Evolutionary conservation across 1,140 invertebrate genomes (phyloP).

Genomic region (Drosophila nikananu): DNA sequence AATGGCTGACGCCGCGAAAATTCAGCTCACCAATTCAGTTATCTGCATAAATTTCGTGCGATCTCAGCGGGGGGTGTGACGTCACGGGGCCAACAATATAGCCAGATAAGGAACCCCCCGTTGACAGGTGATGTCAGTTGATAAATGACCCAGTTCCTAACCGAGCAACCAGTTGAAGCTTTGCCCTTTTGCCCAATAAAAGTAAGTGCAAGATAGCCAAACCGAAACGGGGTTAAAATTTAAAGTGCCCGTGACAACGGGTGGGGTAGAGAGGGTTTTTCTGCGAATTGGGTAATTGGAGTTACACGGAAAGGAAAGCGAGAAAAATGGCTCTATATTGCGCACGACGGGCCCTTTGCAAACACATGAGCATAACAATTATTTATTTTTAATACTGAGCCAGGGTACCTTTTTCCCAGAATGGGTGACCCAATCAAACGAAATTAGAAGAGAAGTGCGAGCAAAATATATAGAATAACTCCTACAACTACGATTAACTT

Average conservation of each 20-base stretch:
- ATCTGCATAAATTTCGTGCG: slow-evolving; percentile 35
- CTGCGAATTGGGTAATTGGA: slow-evolving; percentile 13
- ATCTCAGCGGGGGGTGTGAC: slow-evolving; percentile 25
- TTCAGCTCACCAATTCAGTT: slow-evolving; percentile 29
- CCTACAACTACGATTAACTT: no score
- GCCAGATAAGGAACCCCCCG: slow-evolving; percentile 25
- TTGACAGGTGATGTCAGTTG: slow-evolving; percentile 56
- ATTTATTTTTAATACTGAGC: neutral
- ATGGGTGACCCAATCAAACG: neutral
- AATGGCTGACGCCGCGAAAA: slow-evolving; percentile 38
- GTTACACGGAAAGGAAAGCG: slow-evolving; percentile 5
- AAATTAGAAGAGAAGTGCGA: no score
- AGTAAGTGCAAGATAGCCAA: slow-evolving; percentile 9
- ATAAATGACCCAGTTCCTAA: slow-evolving; percentile 48
- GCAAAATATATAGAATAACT: no score
- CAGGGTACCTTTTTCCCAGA: neutral
- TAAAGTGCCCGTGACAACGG: neutral
- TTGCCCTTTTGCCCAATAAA: slow-evolving; percentile 38
- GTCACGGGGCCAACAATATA: slow-evolving; percentile 34
- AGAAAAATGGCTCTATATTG: neutral
- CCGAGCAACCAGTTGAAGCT: slow-evolving; percentile 33
- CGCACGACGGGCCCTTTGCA: neutral
- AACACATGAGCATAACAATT: neutral
- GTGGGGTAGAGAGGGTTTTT: neutral
- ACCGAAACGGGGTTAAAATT: slow-evolving; percentile 4